phyloP scores from a whole-genome alignment of 2,113 vertebrate genomes.

The Indri indri region DNA sequence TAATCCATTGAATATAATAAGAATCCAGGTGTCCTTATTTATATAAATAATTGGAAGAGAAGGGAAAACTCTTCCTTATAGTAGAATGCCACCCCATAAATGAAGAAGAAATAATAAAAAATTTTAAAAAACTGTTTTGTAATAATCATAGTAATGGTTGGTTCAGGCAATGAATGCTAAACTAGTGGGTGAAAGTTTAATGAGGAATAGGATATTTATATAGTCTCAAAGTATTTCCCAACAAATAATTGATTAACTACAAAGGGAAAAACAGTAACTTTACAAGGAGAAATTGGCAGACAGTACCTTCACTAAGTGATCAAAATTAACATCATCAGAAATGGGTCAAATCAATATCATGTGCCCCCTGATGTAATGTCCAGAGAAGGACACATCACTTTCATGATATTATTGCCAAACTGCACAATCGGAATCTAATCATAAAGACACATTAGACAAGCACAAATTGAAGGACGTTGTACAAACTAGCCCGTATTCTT shows the following conservation, averaged over 20 bases:
- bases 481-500: background rate
- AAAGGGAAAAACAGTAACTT: background rate
- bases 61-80: background rate
- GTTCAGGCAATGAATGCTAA: background rate
- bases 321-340: background rate
- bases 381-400: background rate
- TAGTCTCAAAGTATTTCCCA: background rate
- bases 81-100: background rate
- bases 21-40: background rate
- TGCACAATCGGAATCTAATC: background rate
- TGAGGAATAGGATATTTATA: background rate
- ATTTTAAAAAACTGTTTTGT: background rate
- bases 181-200: background rate
- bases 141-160: background rate
- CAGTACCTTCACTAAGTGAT: background rate
- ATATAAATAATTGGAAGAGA: background rate
- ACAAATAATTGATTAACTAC: background rate
- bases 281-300: background rate
- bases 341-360: background rate
- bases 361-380: background rate
- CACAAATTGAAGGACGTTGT: background rate
- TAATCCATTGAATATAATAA: background rate
- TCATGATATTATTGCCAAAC: background rate
- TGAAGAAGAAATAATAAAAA: background rate
- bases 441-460: background rate